Percentiles rank a stretch among this genome's conserved stretches.
phyloP scores from a whole-genome alignment of 2,888 invertebrate species.

The Oxytorus armatus region DNA sequence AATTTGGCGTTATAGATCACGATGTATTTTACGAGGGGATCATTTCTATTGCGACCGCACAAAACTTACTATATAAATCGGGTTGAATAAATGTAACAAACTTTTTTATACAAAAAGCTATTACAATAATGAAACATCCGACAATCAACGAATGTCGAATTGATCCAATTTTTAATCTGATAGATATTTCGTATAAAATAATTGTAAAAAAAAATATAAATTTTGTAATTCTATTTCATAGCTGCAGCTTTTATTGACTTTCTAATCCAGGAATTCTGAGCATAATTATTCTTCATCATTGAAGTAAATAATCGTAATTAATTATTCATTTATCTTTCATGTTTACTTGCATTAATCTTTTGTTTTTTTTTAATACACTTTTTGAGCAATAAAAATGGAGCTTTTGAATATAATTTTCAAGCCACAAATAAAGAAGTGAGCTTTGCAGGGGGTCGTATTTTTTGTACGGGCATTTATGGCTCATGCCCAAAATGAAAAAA shows the following conservation, averaged over 20 bases:
- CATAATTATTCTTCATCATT: too few species aligned
- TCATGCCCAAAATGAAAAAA: slow-evolving; percentile 45
- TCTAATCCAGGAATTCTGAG: too few species aligned
- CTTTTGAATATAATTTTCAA: slow-evolving; percentile 17
- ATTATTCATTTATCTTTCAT: neutral
- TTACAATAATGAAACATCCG: too few species aligned
- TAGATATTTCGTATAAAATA: neutral
- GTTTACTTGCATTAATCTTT: neutral
- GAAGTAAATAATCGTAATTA: neutral
- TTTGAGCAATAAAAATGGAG: slow-evolving; percentile 7
- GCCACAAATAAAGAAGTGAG: slow-evolving; percentile 23
- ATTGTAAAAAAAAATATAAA: neutral
- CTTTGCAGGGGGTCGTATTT: neutral
- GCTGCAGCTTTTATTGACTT: too few species aligned
- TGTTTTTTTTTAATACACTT: neutral
- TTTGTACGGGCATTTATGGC: slow-evolving; percentile 20
- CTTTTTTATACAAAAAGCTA: too few species aligned
- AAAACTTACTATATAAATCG: neutral
- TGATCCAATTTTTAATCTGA: neutral
- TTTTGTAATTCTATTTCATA: neutral
- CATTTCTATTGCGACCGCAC: slow-evolving; percentile 15
- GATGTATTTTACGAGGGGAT: slow-evolving; percentile 17
- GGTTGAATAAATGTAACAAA: neutral
- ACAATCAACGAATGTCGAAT: too few species aligned
- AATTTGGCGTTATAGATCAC: slow-evolving; percentile 23